Evolutionary conservation across 2,888 invertebrate species (phyloP), one percentile per base, ranked within the genome.

Genomic region (Margaritifera margaritifera): DNA sequence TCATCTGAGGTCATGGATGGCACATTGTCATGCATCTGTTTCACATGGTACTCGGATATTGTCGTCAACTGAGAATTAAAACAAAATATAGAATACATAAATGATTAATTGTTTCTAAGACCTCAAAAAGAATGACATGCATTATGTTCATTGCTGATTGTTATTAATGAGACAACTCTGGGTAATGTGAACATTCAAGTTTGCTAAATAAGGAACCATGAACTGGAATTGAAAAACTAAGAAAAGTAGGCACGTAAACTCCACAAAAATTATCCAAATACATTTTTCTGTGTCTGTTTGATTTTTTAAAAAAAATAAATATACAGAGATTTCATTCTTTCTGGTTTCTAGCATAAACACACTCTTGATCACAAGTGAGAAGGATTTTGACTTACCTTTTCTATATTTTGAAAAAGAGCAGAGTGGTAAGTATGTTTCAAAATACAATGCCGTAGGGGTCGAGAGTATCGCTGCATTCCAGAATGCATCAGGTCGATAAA

Each of bases 321-420:
- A n/a, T 27, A 8, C 8, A 42, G 15, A 42, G 2, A 42, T 11
- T 4, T 42, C 2, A 42, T 42, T 15, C 42, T 42, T 15, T 2
- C 42, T 42, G 42, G 42, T 42, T 42, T 42, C 15, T 15, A 42
- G 42, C 42, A 42, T 15, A 42, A 42, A 42, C 15, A 15, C 42
- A 15, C 42, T 42, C 42, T 15, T 4, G 11, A 31, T 31, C 8
- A 8, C 31, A 31, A 31, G 2, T 15, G 42, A 3, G 42, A 42
- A 42, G 2, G 11, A 42, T 2, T 42, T 15, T 42, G 2, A 15
- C 11, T 11, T 74, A 86, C 86, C 83, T 86, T 87, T 75, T 89
- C 88, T 27, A 88, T 83, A 67, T 89, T 89, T 71, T 88, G 89
- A 79, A 89, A 89, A 60, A 89, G 78, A 15, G 82, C 71, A 42